Conservation (phyloP, 1,140 invertebrate genomes). For the Drosophila sp. region DNA sequence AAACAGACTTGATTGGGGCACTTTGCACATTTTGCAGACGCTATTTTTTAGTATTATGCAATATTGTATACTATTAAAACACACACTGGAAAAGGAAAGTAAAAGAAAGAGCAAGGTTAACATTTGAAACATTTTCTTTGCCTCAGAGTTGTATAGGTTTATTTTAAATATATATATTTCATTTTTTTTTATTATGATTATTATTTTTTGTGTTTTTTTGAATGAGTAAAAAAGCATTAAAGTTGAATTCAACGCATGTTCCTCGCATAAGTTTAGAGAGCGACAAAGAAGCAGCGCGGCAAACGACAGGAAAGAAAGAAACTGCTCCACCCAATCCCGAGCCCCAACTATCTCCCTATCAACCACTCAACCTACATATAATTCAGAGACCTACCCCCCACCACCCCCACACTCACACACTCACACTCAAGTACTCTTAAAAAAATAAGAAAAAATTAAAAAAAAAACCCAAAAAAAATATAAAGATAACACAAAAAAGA, state of each 20-base stretch:
- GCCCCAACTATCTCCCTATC: not conserved
- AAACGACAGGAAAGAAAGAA: not conserved
- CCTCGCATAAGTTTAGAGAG: slow-evolving; percentile 78
- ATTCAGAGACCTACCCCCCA: no score
- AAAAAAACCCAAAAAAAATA: slow-evolving; percentile 4
- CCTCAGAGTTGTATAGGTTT: slow-evolving; percentile 29
- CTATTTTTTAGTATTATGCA: slow-evolving; percentile 40
- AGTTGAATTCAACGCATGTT: slow-evolving; percentile 77
- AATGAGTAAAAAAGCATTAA: slow-evolving; percentile 44
- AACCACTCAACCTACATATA: no score
- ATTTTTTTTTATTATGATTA: slow-evolving; percentile 17
- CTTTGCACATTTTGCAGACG: slow-evolving; percentile 35
- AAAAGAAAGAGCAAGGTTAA: not conserved
- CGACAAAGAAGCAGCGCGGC: slow-evolving; percentile 38
- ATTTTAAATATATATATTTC: slow-evolving; percentile 17
- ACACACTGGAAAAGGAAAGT: not conserved
- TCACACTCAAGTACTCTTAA: slow-evolving; percentile 13
- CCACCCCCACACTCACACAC: not conserved
- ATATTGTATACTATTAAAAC: slow-evolving; percentile 27
- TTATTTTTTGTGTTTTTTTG: slow-evolving; percentile 19
- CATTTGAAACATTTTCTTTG: slow-evolving; percentile 34
- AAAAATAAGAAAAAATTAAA: slow-evolving; percentile 15
- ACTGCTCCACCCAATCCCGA: not conserved
- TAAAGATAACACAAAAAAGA: slow-evolving; percentile 35
- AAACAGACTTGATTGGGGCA: slow-evolving; percentile 3